phyloP scores from a whole-genome alignment of 2,797 vertebrate genomes.

The Poeciliopsis gracilis region DNA sequence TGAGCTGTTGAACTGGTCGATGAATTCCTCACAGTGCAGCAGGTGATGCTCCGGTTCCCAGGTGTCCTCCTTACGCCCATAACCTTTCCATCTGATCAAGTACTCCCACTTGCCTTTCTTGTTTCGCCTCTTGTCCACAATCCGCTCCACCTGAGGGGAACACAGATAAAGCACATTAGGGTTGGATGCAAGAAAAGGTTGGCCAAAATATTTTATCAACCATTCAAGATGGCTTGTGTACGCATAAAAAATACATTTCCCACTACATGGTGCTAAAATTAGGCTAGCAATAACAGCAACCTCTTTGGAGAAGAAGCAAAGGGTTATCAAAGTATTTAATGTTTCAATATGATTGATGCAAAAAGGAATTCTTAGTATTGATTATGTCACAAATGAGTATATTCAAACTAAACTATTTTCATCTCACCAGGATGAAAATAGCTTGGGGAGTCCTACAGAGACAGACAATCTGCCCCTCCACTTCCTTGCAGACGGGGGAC shows the following conservation, averaged over 20 bases:
- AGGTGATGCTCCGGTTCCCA: slow-evolving; percentile 97
- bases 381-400: background rate
- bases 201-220: background rate
- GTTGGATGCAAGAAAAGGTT: background rate
- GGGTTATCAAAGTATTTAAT: background rate
- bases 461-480: background rate
- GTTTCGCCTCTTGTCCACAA: slow-evolving; percentile 97
- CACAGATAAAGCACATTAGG: slow-evolving; percentile 20
- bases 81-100: slow-evolving; percentile 97
- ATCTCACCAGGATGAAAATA: background rate
- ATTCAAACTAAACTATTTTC: background rate
- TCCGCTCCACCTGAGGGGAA: slow-evolving; percentile 89
- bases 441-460: background rate
- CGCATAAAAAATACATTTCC: background rate
- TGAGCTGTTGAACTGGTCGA: slow-evolving; percentile 94
- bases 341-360: background rate
- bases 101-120: slow-evolving; percentile 99
- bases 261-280: background rate
- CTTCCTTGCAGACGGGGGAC: background rate
- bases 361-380: background rate
- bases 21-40: slow-evolving; percentile 96
- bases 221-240: background rate
- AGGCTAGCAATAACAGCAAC: background rate
- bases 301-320: background rate
- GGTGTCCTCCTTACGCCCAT: slow-evolving; percentile 94